Conservation (phyloP, 2,888 invertebrate genomes). For the Patella ulyssiponensis region DNA sequence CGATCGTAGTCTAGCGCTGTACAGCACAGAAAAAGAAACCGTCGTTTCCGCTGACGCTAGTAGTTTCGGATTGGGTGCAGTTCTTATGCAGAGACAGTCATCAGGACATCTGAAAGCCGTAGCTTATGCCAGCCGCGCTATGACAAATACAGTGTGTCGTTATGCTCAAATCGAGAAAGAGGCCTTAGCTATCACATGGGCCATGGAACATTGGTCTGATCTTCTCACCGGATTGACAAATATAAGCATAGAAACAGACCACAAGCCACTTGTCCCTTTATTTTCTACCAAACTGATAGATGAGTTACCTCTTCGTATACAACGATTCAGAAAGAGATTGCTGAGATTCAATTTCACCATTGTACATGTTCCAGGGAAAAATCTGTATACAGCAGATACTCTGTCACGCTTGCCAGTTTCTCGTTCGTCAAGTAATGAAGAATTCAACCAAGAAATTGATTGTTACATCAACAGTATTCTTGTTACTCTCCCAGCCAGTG, state of each 20-base stretch:
- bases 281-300: background rate
- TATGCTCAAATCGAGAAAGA: background rate
- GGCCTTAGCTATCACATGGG: background rate
- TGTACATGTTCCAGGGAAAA: constrained; percentile 22
- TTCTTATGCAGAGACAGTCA: background rate
- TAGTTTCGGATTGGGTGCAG: background rate
- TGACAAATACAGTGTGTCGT: background rate
- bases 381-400: constrained; percentile 24
- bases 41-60: background rate
- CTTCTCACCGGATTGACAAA: background rate
- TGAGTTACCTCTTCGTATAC: background rate
- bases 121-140: background rate
- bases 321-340: background rate
- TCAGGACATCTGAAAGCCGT: background rate
- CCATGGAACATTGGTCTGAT: background rate
- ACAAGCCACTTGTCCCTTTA: background rate
- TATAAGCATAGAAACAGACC: background rate
- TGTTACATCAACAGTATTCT: constrained; percentile 13
- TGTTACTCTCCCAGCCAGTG: background rate
- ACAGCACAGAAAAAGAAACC: background rate
- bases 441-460: background rate
- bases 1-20: background rate
- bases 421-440: background rate
- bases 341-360: constrained; percentile 8
- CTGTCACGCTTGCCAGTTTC: constrained; percentile 4